Base-by-base conservation (phyloP, 2,797 vertebrate species). In the Acanthornis magna region DNA sequence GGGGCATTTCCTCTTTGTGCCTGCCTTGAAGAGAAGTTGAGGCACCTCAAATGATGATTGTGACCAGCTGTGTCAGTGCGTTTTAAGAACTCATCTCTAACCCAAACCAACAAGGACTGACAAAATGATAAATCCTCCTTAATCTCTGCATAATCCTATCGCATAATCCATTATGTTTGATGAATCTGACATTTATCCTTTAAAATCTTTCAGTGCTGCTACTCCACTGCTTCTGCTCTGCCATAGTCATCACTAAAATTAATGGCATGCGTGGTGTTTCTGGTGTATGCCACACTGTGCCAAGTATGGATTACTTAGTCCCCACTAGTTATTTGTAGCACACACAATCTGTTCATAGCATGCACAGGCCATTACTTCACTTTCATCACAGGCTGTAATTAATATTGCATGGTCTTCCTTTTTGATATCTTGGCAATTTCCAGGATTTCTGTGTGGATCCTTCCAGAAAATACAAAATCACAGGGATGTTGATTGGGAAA, bases 171-270 rank as follows among this genome's bases (percentile, higher is more conserved):
- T 60, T 75, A 95, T 19, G 62, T 91, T 93, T 19, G 45, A 93
- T 77, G 66, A 91, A 93, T 91, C 78, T 85, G 76, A 93, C 79
- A 65, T 94, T 91, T 93, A 91, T 95, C 91, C 88, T 85, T 91
- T 93, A 81, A 95, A 95, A 85, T 79, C 66, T 91, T 89, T 50
- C 87, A 76, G 36, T 60, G 47, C 47, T 85, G 45, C 66, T 91
- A 70, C 61, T 93, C 74, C 38, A 68, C 43, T 90, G 70, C 54
- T 75, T 48, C 73, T 11, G 7, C 71, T 91, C 38, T 86, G 42
- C 55, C 58, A 4, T 2, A 86, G 43, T 74, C 58, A 85, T 71
- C 76, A 54, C 38, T 83, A 63, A 89, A 83, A 83, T 63, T 55
- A 78, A 61, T 29, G n/a, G 27, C 38, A 67, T 20, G 23, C 15